Conservation (phyloP, 2,888 invertebrate genomes). For the Gymnosoma rotundatum region DNA sequence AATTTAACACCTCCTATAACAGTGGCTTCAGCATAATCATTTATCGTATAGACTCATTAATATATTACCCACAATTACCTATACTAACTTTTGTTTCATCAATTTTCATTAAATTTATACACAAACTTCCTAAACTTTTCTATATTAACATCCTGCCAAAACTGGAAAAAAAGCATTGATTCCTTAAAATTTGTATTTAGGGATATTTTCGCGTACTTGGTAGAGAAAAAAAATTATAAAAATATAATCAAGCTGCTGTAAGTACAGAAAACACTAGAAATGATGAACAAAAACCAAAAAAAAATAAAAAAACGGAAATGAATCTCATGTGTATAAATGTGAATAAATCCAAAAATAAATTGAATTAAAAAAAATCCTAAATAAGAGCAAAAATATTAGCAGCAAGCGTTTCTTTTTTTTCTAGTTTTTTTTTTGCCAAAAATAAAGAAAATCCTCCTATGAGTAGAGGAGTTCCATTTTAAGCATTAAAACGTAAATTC, state of each 20-base stretch:
- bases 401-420: slow-evolving; percentile 25
- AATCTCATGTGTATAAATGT: slow-evolving; percentile 82
- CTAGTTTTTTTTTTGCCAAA: not conserved
- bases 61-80: slow-evolving; percentile 81
- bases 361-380: slow-evolving; percentile 79
- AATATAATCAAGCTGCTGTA: slow-evolving; percentile 49
- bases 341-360: slow-evolving; percentile 82
- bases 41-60: slow-evolving; percentile 74
- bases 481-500: slow-evolving; percentile 64
- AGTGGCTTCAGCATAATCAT: slow-evolving; percentile 39
- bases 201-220: slow-evolving; percentile 57
- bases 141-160: slow-evolving; percentile 48
- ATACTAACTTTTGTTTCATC: slow-evolving; percentile 81
- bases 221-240: slow-evolving; percentile 22
- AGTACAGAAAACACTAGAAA: slow-evolving; percentile 54
- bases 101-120: slow-evolving; percentile 80
- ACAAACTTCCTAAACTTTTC: slow-evolving; percentile 60
- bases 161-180: slow-evolving; percentile 48
- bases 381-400: slow-evolving; percentile 36
- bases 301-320: slow-evolving; percentile 68
- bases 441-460: slow-evolving; percentile 33
- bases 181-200: slow-evolving; percentile 60
- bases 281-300: slow-evolving; percentile 22
- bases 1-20: slow-evolving; percentile 47
- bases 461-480: slow-evolving; percentile 33